Evolutionary conservation across 2,888 invertebrate genomes (phyloP), one percentile per base, ranked within the genome.

Genomic region (Himalopsyche anomala): DNA sequence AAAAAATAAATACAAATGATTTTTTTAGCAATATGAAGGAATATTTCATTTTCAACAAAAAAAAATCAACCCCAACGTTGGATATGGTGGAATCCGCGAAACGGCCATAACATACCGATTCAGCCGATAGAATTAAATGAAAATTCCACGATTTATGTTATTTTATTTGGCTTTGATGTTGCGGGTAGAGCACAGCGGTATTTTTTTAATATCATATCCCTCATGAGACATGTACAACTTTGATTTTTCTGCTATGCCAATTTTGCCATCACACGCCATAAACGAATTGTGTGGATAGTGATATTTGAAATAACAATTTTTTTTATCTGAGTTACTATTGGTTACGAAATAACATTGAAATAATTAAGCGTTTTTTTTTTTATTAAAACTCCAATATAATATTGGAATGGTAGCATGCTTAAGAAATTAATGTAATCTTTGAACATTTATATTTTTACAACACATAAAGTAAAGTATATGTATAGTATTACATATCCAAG

Each of bases 71-170:
- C 38, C 84, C 81, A 81, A 36, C 12, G 74, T 12, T 2, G 36
- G 74, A 74, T 74, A 74, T 74, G 55, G 80, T 56, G 87, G 87
- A 86, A 87, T 87, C 86, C 87, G 36, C 80, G 82, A 87, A 86
- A 86, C 83, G 83, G 84, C 81, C 74, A 51, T 74, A 74, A 38
- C 79, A 81, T 55, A 56, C 85, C 56, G 55, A 56, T 56, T 62
- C 54, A 40, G 28, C 62, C 81, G 83, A 86, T 86, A 83, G 28
- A 84, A 82, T 86, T 84, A 86, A 86, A 87, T 86, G 83, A 86
- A 87, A 87, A 87, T 87, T 87, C 87, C 87, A 83, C 85, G 86
- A 87, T 85, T 87, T 87, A 87, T 86, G 85, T 80, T 87, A 84
- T 86, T 86, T 86, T 87, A 83, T 86, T 87, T 55, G 79, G 84